Conservation (phyloP, 2,797 vertebrate genomes). For the Moxostoma hubbsi region DNA sequence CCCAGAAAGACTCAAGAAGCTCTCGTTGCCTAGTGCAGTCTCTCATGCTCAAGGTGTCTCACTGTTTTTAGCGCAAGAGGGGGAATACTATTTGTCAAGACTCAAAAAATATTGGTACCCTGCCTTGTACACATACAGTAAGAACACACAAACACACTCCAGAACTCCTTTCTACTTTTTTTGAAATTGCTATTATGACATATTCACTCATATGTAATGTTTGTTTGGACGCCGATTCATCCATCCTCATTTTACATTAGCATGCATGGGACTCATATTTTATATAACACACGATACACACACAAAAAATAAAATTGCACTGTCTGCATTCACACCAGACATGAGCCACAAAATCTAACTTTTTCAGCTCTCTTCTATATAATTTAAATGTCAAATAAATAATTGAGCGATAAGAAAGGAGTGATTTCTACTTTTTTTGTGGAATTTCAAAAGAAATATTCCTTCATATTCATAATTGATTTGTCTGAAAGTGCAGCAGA, state of each 20-base stretch:
- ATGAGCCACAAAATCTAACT: background rate
- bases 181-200: background rate
- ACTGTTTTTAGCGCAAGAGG: slow-evolving; percentile 1
- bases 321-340: background rate
- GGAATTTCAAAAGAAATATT: slow-evolving; percentile 30
- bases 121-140: too few relatives aligned
- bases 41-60: slow-evolving; percentile 13
- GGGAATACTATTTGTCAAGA: background rate
- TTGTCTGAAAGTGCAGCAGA: slow-evolving; percentile 41
- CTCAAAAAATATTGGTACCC: too few relatives aligned
- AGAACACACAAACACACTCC: too few relatives aligned
- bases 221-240: background rate
- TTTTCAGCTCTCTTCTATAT: slow-evolving; percentile 6
- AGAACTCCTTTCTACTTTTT: too few relatives aligned
- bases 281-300: background rate
- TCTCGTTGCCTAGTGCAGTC: slow-evolving; percentile 12
- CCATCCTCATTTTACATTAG: too few relatives aligned
- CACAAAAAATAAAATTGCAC: too few relatives aligned
- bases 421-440: background rate
- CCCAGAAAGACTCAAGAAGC: slow-evolving; percentile 20
- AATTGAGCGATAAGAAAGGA: slow-evolving; percentile 31
- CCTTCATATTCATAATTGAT: slow-evolving; percentile 40
- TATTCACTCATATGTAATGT: background rate
- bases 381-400: slow-evolving; percentile 4
- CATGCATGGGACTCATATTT: background rate